phyloP scores from a whole-genome alignment of 2,113 vertebrate species.

The Takifugu flavidus region DNA sequence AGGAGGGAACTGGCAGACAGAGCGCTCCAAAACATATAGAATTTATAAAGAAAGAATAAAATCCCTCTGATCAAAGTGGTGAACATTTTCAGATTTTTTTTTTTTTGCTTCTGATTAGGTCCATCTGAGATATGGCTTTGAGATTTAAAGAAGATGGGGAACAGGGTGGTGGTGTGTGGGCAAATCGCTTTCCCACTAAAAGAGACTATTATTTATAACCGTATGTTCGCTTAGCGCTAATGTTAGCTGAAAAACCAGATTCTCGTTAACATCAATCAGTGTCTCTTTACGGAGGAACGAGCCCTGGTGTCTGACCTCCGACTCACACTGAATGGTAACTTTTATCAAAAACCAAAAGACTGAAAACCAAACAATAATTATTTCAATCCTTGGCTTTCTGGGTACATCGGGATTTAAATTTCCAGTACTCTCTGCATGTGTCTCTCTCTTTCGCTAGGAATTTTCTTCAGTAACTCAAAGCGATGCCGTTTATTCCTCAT shows the following conservation, averaged over 20 bases:
- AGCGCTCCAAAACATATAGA: constrained; percentile 60
- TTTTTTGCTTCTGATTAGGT: constrained; percentile 73
- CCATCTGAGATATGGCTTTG: constrained; percentile 62
- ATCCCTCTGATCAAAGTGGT: constrained; percentile 80
- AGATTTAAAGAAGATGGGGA: constrained; percentile 52
- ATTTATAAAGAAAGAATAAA: constrained; percentile 76
- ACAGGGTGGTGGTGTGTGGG: constrained; percentile 30
- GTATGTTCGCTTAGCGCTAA: constrained; percentile 3
- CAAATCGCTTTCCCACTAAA: constrained; percentile 7
- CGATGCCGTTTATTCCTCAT: constrained; percentile 30
- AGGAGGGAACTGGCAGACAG: neutral
- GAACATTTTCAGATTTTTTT: constrained; percentile 79
- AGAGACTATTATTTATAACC: constrained; percentile 2
- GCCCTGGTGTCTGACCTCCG: constrained; percentile 1
- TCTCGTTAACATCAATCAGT: constrained; percentile 20
- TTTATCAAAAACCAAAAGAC: constrained; percentile 2
- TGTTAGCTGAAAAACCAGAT: constrained; percentile 6
- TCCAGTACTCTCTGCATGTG: constrained; percentile 4
- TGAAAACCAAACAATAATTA: constrained; percentile 14
- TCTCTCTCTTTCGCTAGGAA: constrained; percentile 11
- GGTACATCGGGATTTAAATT: constrained; percentile 1
- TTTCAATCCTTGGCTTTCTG: constrained; percentile 5
- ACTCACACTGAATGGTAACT: constrained; percentile 1
- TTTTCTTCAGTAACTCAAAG: constrained; percentile 6
- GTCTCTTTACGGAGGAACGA: neutral